A percentile compares a stretch with the other conserved stretches of the same genome.
Conservation (phyloP, 2,797 vertebrate species). For the Picus viridis region DNA sequence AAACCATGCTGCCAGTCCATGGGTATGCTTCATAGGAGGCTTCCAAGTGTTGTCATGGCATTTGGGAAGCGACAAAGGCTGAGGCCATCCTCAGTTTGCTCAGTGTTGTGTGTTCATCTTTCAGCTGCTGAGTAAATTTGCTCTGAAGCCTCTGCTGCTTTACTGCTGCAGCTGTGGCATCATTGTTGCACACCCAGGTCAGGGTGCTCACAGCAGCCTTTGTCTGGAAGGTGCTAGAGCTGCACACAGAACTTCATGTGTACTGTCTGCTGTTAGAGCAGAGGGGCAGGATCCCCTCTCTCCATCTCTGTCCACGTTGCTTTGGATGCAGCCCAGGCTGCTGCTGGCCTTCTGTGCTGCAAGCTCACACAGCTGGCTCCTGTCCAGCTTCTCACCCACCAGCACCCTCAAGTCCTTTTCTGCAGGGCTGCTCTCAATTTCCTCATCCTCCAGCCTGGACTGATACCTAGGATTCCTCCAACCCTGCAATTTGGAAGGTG, state of each 20-base stretch:
- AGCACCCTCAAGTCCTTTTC: too few species aligned
- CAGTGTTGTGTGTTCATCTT: not conserved
- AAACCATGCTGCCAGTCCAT: not conserved
- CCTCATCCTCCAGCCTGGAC: too few species aligned
- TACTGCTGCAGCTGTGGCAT: not conserved
- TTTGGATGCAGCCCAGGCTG: too few species aligned
- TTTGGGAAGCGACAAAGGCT: not conserved
- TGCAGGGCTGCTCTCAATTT: too few species aligned
- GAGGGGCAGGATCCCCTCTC: too few species aligned
- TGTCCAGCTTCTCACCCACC: too few species aligned
- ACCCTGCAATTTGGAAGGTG: too few species aligned
- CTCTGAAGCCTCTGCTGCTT: slow-evolving; percentile 9
- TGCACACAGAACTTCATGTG: not conserved
- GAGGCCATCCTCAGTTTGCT: slow-evolving; percentile 33
- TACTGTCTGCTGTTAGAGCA: not conserved
- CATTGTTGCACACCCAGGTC: not conserved
- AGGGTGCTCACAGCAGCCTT: not conserved
- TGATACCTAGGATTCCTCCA: too few species aligned
- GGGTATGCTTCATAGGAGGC: not conserved
- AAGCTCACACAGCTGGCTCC: too few species aligned
- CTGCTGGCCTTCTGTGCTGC: too few species aligned
- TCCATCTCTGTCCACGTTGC: too few species aligned
- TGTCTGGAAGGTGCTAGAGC: not conserved
- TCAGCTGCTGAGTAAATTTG: slow-evolving; percentile 27
- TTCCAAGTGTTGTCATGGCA: slow-evolving; percentile 23